Evolutionary conservation across 2,888 invertebrate species (phyloP).

Genomic region (Conus canariensis): DNA sequence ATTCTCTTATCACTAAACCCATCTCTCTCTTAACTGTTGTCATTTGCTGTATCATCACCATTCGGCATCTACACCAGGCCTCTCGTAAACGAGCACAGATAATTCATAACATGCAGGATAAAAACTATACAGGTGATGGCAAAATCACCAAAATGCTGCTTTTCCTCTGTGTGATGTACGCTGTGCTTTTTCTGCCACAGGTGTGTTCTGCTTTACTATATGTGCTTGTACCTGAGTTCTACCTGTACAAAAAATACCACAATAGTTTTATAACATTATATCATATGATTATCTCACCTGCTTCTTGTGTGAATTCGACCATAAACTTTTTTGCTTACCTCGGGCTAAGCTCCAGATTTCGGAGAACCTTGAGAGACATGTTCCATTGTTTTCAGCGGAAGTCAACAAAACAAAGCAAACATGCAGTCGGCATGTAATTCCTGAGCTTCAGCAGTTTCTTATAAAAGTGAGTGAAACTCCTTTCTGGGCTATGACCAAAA

Average conservation of each 20-base stretch:
- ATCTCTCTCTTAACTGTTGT: neutral
- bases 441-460: too few relatives aligned
- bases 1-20: neutral
- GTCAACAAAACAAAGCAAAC: neutral
- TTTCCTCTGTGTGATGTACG: neutral
- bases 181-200: neutral
- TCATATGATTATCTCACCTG: neutral
- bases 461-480: too few relatives aligned
- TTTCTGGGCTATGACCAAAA: too few relatives aligned
- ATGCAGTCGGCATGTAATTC: too few relatives aligned
- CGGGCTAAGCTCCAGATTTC: slow-evolving; percentile 4
- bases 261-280: neutral
- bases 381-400: neutral
- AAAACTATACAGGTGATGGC: neutral
- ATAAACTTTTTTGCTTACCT: neutral
- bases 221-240: neutral
- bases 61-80: neutral
- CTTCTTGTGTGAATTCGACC: neutral
- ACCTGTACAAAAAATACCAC: neutral
- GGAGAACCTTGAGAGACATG: neutral
- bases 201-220: neutral
- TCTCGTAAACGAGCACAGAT: neutral
- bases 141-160: neutral
- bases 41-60: neutral
- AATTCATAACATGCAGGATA: neutral